Base-by-base conservation (phyloP, 37 sponge, comb jelly and placozoan genomes). In the Halichondria panicea region DNA sequence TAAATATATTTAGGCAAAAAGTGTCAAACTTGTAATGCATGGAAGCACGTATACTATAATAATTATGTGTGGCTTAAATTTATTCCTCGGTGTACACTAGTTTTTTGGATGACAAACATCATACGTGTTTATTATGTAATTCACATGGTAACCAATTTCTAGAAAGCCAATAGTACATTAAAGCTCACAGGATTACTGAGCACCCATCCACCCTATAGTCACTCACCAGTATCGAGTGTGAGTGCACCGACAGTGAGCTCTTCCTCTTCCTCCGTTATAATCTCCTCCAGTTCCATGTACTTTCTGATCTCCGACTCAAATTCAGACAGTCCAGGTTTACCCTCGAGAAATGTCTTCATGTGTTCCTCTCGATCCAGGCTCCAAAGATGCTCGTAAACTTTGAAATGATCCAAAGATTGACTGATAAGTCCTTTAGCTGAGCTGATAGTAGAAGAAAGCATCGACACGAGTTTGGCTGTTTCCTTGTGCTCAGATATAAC, bases 401-500 rank as follows among this genome's bases (percentile, higher is more conserved):
- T 85, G 81, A 95, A 95, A 24, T 85, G 74, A 42, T 80, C 85
- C 25, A 95, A 59, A 22, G 87, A 79, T 32, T 84, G 78, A 1
- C 69, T 87, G 36, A 98, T 69, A 45, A 87, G 84, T 9, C 34
- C 70, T 68, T 95, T 98, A 40, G 96, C 92, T 41, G 96, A 89
- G 52, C 81, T 98, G 55, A 98, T 58, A 21, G 81, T 85, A 1
- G 96, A 82, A 43, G 85, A 79, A 43, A 98, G 85, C 15, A 90
- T 52, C 40, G 94, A 84, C 6, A 92, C 63, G 56, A 93, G 68
- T 68, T 98, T 98, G 30, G 87, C 88, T 12, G 95, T 78, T 19
- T 98, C 99, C 68, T 92, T 98, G 89, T 98, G 84, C 75, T 98
- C 95, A 2, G 78, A 44, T 24, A 98, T 88, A 21, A 52, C 37